Evolutionary conservation across 1,140 invertebrate genomes (phyloP).

Genomic region (Babylonia areolata): DNA sequence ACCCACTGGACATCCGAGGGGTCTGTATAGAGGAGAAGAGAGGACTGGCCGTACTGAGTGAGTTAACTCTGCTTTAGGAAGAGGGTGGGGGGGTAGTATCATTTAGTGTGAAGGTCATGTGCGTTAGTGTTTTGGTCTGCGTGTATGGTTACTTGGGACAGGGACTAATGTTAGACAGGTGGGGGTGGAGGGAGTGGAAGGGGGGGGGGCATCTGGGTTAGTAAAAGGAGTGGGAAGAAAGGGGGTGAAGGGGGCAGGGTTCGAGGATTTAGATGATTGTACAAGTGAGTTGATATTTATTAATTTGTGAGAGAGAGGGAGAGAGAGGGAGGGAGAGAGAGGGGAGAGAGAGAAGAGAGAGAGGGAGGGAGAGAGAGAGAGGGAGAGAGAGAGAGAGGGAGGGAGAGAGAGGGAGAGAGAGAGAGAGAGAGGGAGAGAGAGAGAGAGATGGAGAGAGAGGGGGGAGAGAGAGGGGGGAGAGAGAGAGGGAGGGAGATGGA

Average conservation of each 20-base stretch:
- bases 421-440: not conserved
- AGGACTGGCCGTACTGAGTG: too few species aligned
- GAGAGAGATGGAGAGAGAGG: slow-evolving; percentile 15
- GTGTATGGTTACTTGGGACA: too few species aligned
- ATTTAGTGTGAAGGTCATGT: too few species aligned
- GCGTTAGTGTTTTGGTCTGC: too few species aligned
- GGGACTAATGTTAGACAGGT: too few species aligned
- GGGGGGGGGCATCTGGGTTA: too few species aligned
- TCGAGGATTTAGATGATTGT: slow-evolving; percentile 24
- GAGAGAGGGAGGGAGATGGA: not conserved
- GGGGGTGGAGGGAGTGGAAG: too few species aligned
- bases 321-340: slow-evolving; percentile 11
- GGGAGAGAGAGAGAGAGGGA: slow-evolving; percentile 12
- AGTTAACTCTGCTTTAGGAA: too few species aligned
- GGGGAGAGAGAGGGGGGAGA: not conserved
- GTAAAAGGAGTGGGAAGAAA: not conserved
- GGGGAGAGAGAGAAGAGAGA: not conserved
- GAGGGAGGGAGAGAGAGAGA: not conserved
- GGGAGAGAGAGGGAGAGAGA: not conserved
- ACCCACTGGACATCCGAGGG: too few species aligned
- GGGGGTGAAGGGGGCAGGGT: not conserved
- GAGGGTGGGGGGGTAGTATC: too few species aligned
- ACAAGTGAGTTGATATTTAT: too few species aligned
- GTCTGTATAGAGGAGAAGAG: too few species aligned
- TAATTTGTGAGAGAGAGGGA: slow-evolving; percentile 16